These are phyloP conservation scores for Dysmachus trigonus DNA, from an alignment of 2,888 invertebrate genomes.

Conservation along the genomic window DNA sequence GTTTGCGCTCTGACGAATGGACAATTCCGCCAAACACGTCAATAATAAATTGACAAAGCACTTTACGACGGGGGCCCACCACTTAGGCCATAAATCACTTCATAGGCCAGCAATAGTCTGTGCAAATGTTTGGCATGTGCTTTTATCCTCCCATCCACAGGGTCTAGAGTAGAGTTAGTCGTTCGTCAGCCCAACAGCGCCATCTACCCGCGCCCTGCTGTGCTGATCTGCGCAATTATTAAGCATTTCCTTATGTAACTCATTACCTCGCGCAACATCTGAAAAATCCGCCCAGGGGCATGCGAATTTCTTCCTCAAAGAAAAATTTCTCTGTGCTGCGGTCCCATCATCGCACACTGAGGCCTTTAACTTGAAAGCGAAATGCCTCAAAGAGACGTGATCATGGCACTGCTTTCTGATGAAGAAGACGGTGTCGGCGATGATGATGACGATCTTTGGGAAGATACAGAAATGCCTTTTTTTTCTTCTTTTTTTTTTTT, in stretches of 20 bases:
- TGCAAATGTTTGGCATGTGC: constrained; percentile 9
- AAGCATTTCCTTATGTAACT: background rate
- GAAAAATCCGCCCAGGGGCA: background rate
- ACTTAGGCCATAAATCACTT: background rate
- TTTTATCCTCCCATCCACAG: background rate
- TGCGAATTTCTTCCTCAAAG: constrained; percentile 3
- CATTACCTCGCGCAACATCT: background rate
- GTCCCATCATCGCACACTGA: background rate
- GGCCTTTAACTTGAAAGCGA: constrained; percentile 12
- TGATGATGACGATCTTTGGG: background rate
- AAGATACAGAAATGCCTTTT: background rate
- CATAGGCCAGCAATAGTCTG: background rate
- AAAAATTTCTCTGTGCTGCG: background rate
- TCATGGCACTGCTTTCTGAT: background rate
- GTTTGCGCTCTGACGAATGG: background rate
- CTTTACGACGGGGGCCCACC: background rate
- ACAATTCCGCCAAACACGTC: background rate
- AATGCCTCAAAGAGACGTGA: background rate
- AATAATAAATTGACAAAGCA: background rate
- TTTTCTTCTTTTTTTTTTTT: background rate
- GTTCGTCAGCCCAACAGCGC: background rate
- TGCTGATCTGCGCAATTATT: background rate
- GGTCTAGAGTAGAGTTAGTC: background rate
- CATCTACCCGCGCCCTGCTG: background rate
- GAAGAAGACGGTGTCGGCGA: background rate